phyloP scores from a whole-genome alignment of 2,797 vertebrate genomes.

The Cynopterus sphinx region DNA sequence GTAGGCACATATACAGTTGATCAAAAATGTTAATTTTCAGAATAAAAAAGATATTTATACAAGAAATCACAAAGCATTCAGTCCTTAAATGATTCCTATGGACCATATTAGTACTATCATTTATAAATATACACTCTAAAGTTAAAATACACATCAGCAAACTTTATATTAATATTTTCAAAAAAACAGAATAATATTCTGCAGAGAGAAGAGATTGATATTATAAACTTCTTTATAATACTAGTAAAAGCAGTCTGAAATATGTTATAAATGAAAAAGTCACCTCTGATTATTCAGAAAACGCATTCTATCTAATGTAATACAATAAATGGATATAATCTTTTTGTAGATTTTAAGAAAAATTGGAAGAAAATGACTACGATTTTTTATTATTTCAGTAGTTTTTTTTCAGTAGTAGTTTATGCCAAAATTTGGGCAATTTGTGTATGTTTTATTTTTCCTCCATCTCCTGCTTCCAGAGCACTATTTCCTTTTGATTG shows the following conservation, averaged over 20 bases:
- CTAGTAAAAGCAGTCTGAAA: background rate
- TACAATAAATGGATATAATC: background rate
- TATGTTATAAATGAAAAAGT: background rate
- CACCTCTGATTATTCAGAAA: slow-evolving; percentile 32
- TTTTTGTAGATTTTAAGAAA: slow-evolving; percentile 42
- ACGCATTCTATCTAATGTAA: background rate
- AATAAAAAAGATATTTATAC: background rate
- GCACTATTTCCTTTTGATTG: slow-evolving; percentile 40
- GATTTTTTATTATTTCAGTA: slow-evolving; percentile 1
- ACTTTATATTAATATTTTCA: background rate
- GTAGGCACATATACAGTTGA: background rate
- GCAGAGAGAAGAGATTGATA: background rate
- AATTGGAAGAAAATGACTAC: background rate
- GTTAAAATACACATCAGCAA: background rate
- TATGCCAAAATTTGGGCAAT: slow-evolving; percentile 10
- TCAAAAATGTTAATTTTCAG: background rate
- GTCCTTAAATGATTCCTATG: background rate
- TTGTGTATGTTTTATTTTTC: background rate
- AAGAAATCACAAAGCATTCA: background rate
- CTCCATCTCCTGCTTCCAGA: background rate
- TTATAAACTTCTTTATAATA: background rate
- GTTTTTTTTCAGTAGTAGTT: background rate
- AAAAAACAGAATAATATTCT: background rate
- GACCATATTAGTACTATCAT: background rate
- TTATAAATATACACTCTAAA: background rate